Conservation (phyloP, 2,888 invertebrate species). For the Hyalella azteca region DNA sequence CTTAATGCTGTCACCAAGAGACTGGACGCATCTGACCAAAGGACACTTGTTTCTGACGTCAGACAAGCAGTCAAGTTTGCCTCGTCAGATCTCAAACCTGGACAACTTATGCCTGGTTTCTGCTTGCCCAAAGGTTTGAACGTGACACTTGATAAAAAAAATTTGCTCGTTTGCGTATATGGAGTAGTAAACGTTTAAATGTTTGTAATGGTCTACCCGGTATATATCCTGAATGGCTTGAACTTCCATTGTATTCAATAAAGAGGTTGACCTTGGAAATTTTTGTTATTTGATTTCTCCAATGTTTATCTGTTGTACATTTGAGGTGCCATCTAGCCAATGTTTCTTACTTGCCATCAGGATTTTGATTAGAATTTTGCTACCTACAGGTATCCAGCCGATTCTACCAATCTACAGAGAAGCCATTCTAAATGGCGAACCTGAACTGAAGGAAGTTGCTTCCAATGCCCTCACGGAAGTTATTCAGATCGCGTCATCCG, state of each 20-base stretch:
- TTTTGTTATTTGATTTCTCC: too few relatives aligned
- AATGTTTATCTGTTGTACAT: too few relatives aligned
- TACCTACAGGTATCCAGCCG: slow-evolving; percentile 83
- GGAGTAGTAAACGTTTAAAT: too few relatives aligned
- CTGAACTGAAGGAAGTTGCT: slow-evolving; percentile 94
- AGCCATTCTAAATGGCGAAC: slow-evolving; percentile 91
- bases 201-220: too few relatives aligned
- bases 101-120: slow-evolving; percentile 82
- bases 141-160: too few relatives aligned
- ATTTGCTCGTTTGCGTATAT: too few relatives aligned
- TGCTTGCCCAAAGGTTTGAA: slow-evolving; percentile 79
- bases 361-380: too few relatives aligned
- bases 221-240: too few relatives aligned
- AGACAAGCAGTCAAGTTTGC: slow-evolving; percentile 92
- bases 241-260: too few relatives aligned
- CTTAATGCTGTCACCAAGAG: slow-evolving; percentile 82
- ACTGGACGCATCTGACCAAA: slow-evolving; percentile 78
- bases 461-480: slow-evolving; percentile 87
- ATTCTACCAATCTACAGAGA: slow-evolving; percentile 94
- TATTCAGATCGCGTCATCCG: slow-evolving; percentile 81
- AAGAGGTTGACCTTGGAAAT: too few relatives aligned
- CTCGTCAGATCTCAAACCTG: slow-evolving; percentile 80
- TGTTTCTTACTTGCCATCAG: too few relatives aligned
- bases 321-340: too few relatives aligned
- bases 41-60: slow-evolving; percentile 85